Conservation (phyloP, 2,113 vertebrate species). For the Gavialis gangeticus region DNA sequence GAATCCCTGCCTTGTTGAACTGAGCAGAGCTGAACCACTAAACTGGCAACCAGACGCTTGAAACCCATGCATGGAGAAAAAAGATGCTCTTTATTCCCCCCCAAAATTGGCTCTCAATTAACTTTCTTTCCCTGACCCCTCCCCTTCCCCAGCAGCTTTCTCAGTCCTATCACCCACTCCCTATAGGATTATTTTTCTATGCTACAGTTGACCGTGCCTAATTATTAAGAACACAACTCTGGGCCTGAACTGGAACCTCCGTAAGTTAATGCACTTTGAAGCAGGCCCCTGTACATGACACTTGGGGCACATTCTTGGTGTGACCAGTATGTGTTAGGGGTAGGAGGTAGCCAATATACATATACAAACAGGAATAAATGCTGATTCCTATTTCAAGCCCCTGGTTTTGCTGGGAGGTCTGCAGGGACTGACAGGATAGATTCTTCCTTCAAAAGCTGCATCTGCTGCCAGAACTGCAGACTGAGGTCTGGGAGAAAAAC, state of each 20-base stretch:
- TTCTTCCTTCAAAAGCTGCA: constrained; percentile 38
- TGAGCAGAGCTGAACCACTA: neutral
- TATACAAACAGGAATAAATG: neutral
- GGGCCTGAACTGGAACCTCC: neutral
- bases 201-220: neutral
- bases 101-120: neutral
- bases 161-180: neutral
- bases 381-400: constrained; percentile 14
- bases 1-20: constrained; percentile 17
- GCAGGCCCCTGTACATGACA: neutral
- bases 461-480: neutral
- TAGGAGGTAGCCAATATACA: neutral
- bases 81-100: neutral
- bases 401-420: constrained; percentile 1
- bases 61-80: neutral
- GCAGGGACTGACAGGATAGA: constrained; percentile 38
- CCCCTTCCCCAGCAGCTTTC: neutral
- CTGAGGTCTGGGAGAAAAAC: constrained; percentile 34
- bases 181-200: neutral
- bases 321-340: neutral
- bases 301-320: neutral
- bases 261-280: neutral
- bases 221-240: neutral
- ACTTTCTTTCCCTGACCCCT: neutral
- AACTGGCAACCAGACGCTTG: neutral